phyloP scores from a whole-genome alignment of 2,113 vertebrate species.

The Siniperca chuatsi region DNA sequence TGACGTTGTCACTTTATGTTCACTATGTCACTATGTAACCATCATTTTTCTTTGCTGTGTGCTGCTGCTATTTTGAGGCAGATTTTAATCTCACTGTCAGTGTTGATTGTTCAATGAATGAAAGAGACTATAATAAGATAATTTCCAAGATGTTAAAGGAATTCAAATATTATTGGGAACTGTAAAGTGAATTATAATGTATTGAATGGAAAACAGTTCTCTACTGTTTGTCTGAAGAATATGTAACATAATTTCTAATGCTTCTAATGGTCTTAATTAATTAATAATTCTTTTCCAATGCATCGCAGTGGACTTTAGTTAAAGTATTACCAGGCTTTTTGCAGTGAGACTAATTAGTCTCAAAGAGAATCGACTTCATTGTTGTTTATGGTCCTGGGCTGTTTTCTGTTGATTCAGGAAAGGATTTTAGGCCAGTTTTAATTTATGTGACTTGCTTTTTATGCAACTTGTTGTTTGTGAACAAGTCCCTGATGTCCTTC shows the following conservation, averaged over 20 bases:
- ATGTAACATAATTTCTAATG: neutral
- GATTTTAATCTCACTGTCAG: neutral
- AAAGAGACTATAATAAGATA: neutral
- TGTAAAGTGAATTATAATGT: neutral
- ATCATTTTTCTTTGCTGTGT: neutral
- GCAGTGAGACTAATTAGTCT: neutral
- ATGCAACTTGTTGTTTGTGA: neutral
- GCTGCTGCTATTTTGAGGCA: neutral
- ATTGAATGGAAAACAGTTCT: neutral
- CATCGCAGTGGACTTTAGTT: neutral
- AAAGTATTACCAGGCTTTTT: neutral
- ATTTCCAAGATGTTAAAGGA: neutral
- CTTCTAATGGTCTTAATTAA: neutral
- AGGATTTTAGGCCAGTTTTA: slow-evolving; percentile 19
- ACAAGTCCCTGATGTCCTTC: neutral
- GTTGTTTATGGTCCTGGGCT: slow-evolving; percentile 8
- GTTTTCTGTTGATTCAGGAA: neutral
- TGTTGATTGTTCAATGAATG: neutral
- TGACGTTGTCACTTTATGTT: neutral
- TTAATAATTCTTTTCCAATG: neutral
- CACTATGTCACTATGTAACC: no score
- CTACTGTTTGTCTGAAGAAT: neutral
- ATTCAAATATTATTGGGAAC: neutral
- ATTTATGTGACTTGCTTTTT: slow-evolving; percentile 8
- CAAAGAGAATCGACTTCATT: neutral